These are phyloP conservation scores for Paedocypris micromegethes DNA, from an alignment of 2,797 vertebrate species.

Conservation along the genomic window DNA sequence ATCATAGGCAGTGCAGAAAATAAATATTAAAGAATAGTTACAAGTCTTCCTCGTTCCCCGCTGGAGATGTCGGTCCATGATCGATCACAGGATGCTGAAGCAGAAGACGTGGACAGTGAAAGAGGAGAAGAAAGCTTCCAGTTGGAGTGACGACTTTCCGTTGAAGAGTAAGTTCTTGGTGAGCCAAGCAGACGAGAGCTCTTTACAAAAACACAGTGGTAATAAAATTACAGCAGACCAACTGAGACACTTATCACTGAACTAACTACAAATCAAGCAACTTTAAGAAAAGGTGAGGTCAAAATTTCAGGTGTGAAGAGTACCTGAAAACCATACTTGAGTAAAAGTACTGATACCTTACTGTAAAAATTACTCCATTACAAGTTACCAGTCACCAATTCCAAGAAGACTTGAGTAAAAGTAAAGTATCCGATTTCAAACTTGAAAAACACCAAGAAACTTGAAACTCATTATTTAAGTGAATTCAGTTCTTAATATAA, in stretches of 20 bases:
- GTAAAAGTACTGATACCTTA: no score
- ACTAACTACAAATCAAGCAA: no score
- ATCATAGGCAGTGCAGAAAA: not conserved
- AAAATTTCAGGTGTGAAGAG: no score
- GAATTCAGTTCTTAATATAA: no score
- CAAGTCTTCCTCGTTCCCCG: slow-evolving; percentile 77
- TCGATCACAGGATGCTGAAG: slow-evolving; percentile 61
- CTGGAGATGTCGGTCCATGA: slow-evolving; percentile 69
- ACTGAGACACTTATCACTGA: not conserved
- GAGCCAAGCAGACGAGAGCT: slow-evolving; percentile 68
- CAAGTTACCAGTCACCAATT: no score
- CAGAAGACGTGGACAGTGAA: slow-evolving; percentile 54
- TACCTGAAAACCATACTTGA: no score
- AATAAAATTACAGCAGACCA: not conserved
- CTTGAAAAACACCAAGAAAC: no score
- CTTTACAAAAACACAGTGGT: slow-evolving; percentile 52
- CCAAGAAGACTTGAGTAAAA: no score
- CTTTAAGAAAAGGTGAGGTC: no score
- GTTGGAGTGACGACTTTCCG: slow-evolving; percentile 67
- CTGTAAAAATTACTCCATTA: no score
- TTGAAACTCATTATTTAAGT: no score
- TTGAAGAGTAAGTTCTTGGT: slow-evolving; percentile 70
- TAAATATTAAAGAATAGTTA: slow-evolving; percentile 51
- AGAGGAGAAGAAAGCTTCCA: slow-evolving; percentile 77
- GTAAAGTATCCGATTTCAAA: no score